Conservation (phyloP, 1,140 invertebrate species). For the Notospermus geniculatus region DNA sequence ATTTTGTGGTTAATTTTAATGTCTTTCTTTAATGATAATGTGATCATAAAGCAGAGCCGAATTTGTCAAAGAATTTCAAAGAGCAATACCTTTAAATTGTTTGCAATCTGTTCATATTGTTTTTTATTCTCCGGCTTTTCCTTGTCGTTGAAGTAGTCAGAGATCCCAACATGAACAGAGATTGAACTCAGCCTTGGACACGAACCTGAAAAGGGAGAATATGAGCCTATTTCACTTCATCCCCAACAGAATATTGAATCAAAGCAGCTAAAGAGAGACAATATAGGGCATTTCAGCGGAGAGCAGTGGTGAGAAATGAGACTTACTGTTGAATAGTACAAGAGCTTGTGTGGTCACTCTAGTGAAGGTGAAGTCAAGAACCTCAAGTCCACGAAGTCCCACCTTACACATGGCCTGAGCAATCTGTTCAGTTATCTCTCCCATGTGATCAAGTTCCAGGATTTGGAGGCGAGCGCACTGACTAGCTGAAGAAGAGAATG, state of each 20-base stretch:
- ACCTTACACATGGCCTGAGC: conserved; percentile 30
- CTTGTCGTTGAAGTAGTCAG: conserved; percentile 28
- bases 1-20: too few species aligned
- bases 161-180: conserved; percentile 24
- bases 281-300: too few species aligned
- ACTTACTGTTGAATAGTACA: conserved; percentile 37
- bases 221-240: too few species aligned
- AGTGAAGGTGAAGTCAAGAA: conserved; percentile 31
- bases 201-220: conserved; percentile 30
- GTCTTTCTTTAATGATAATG: too few species aligned
- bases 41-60: too few species aligned
- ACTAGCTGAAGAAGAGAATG: conserved; percentile 29
- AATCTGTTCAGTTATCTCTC: conserved; percentile 28
- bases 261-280: too few species aligned
- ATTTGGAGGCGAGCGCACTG: conserved; percentile 36
- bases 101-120: conserved; percentile 26
- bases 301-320: too few species aligned
- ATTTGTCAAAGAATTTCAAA: too few species aligned
- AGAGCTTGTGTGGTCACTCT: conserved; percentile 36
- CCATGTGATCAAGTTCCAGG: conserved; percentile 35
- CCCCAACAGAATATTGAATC: too few species aligned
- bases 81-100: conserved; percentile 32
- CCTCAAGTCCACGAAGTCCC: conserved; percentile 35
- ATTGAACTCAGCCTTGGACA: conserved; percentile 33
- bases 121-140: conserved; percentile 27